Conservation (phyloP, 2,113 vertebrate genomes). For the Furnarius figulus region DNA sequence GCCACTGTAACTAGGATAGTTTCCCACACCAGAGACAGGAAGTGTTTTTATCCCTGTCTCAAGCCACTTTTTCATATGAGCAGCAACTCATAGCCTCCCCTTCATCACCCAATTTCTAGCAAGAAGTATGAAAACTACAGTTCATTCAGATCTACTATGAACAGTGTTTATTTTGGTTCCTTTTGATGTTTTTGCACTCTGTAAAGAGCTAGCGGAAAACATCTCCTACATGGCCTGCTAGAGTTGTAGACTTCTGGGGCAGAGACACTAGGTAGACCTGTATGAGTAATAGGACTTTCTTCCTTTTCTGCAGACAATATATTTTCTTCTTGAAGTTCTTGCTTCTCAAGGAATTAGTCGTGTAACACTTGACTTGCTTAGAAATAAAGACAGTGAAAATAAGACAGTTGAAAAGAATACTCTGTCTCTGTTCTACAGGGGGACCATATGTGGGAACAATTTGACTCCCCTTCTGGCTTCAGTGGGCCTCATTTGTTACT, state of each 20-base stretch:
- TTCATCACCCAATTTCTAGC: neutral
- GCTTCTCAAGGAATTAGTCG: neutral
- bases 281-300: rapidly evolving
- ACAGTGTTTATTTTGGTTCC: neutral
- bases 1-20: no score
- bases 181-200: neutral
- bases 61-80: neutral
- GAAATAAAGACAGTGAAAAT: neutral
- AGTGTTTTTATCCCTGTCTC: neutral
- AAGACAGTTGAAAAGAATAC: neutral
- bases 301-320: neutral
- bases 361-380: neutral
- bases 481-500: neutral
- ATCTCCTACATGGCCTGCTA: neutral
- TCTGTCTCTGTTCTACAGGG: neutral
- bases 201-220: neutral
- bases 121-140: neutral
- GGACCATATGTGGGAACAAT: neutral
- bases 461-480: neutral
- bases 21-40: neutral
- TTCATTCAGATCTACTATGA: neutral
- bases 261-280: neutral
- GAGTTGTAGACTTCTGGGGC: neutral
- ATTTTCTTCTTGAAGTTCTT: neutral
- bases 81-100: neutral